Percentiles rank a stretch among this genome's conserved stretches.
Conservation (phyloP, 2,113 vertebrate species). For the Lipophrys pholis region DNA sequence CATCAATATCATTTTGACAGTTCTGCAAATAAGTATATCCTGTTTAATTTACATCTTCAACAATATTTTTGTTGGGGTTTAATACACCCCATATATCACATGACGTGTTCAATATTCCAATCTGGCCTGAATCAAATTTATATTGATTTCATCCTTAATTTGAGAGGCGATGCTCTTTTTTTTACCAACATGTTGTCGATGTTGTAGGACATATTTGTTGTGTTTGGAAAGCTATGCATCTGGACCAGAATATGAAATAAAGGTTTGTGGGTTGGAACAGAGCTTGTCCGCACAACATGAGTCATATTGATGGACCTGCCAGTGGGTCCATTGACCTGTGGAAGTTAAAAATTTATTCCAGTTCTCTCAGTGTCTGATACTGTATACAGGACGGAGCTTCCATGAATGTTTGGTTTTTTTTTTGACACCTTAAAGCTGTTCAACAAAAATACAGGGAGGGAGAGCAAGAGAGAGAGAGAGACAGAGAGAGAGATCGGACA, state of each 20-base stretch:
- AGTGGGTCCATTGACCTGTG: conserved; percentile 44
- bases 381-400: conserved; percentile 26
- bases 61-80: too few relatives aligned
- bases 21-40: too few relatives aligned
- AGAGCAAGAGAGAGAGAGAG: not conserved
- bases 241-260: conserved; percentile 26
- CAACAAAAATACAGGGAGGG: conserved; percentile 19
- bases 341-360: conserved; percentile 34
- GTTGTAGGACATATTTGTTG: not conserved
- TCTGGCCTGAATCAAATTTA: too few relatives aligned
- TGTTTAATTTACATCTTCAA: too few relatives aligned
- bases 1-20: too few relatives aligned
- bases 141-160: too few relatives aligned
- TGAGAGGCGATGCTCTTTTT: not conserved
- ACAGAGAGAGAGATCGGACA: conserved; percentile 31
- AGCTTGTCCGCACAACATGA: conserved; percentile 39
- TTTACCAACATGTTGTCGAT: not conserved
- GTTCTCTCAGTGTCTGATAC: conserved; percentile 20
- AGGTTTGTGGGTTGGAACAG: conserved; percentile 33
- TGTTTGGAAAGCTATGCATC: conserved; percentile 24
- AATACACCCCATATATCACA: too few relatives aligned
- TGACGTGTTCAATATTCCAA: too few relatives aligned
- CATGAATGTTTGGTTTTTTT: conserved; percentile 45
- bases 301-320: conserved; percentile 46
- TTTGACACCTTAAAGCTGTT: conserved; percentile 38